Percentiles rank a stretch among this genome's conserved stretches.
Evolutionary conservation across 2,113 vertebrate species (phyloP).

Genomic region (Ammodytes dubius): DNA sequence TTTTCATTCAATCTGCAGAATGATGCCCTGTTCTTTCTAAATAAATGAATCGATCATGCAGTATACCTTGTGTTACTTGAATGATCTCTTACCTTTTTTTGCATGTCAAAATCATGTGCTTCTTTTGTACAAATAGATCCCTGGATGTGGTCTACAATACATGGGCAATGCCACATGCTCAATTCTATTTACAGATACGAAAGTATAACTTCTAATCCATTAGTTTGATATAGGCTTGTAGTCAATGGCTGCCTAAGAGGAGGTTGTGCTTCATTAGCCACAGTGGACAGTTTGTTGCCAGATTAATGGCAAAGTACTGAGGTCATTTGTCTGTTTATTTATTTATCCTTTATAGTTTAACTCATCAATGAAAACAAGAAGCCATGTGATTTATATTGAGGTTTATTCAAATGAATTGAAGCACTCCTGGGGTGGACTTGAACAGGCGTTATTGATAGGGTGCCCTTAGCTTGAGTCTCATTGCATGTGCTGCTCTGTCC

Average conservation of each 20-base stretch:
- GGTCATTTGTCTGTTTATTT: conserved; percentile 73
- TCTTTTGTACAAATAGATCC: conserved; percentile 26
- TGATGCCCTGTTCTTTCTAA: not conserved
- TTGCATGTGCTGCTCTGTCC: conserved; percentile 41
- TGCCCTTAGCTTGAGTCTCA: conserved; percentile 40
- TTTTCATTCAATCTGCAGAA: conserved; percentile 4
- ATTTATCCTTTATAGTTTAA: conserved; percentile 64
- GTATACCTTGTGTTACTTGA: conserved; percentile 3
- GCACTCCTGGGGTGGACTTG: conserved; percentile 29
- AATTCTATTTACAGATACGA: conserved; percentile 63
- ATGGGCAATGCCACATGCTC: conserved; percentile 35
- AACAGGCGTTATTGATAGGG: conserved; percentile 56
- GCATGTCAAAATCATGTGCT: conserved; percentile 7
- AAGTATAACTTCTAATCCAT: conserved; percentile 66
- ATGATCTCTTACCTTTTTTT: not conserved
- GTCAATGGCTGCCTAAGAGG: conserved; percentile 62
- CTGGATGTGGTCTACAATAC: conserved; percentile 47
- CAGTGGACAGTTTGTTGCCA: conserved; percentile 62
- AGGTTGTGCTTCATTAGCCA: conserved; percentile 72
- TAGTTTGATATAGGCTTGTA: conserved; percentile 50
- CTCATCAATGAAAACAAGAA: conserved; percentile 62
- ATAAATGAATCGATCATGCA: conserved; percentile 18
- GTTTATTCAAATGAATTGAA: conserved; percentile 53
- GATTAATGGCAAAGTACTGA: conserved; percentile 74
- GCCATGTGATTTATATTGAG: conserved; percentile 63